Percentiles rank a stretch among this genome's conserved stretches.
phyloP scores from a whole-genome alignment of 2,797 vertebrate genomes.

The Pipistrellus pipistrellus region DNA sequence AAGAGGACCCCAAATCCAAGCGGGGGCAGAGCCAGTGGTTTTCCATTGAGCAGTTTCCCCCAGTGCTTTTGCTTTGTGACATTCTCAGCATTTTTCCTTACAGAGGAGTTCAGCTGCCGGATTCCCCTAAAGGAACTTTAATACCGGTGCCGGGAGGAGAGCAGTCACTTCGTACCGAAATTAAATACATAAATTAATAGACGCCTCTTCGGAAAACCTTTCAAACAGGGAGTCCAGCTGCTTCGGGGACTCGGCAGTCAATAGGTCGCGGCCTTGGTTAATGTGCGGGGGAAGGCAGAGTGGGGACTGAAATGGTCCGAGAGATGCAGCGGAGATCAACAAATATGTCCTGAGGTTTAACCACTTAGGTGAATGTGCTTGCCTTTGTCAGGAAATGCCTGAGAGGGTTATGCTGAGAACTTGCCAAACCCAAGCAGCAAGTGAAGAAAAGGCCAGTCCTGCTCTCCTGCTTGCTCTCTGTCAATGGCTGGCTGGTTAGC shows the following conservation, averaged over 20 bases:
- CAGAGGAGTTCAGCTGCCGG: constrained; percentile 51
- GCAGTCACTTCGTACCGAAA: constrained; percentile 72
- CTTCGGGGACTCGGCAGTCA: constrained; percentile 61
- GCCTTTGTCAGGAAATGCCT: background rate
- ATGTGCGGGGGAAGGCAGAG: constrained; percentile 50
- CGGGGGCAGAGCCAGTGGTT: background rate
- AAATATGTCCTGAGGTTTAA: constrained; percentile 34
- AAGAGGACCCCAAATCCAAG: background rate
- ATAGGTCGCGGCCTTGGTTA: constrained; percentile 77
- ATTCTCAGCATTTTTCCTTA: constrained; percentile 68
- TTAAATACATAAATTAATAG: constrained; percentile 86
- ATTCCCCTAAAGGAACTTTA: constrained; percentile 80
- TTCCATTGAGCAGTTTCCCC: background rate
- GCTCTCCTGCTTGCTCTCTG: background rate
- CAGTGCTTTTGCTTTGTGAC: constrained; percentile 60
- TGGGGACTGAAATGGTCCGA: background rate
- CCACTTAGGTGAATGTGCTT: background rate
- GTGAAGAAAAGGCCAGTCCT: background rate
- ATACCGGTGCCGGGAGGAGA: constrained; percentile 72
- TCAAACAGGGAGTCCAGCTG: constrained; percentile 73
- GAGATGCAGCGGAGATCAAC: constrained; percentile 41
- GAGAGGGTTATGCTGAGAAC: background rate
- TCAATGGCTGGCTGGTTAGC: background rate
- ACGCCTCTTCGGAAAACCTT: constrained; percentile 71
- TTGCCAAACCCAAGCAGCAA: background rate